Percentiles rank a stretch among this genome's conserved stretches.
These are phyloP conservation scores for Drosophila arawakana DNA, from an alignment of 1,140 invertebrate species.

Conservation along the genomic window DNA sequence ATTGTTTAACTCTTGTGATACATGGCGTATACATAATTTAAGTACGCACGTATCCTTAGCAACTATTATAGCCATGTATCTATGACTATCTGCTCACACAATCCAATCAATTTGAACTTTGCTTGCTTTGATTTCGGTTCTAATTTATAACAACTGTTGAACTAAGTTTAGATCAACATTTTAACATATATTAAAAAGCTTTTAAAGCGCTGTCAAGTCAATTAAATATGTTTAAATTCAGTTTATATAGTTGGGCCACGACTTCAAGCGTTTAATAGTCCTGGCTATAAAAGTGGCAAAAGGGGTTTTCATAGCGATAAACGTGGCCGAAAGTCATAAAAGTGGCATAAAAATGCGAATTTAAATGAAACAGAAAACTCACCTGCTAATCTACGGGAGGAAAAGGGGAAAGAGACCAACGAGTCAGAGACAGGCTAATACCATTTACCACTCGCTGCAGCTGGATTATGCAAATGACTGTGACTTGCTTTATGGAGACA, in stretches of 20 bases:
- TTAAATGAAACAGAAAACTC: constrained; percentile 22
- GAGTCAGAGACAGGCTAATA: constrained; percentile 25
- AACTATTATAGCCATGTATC: not conserved
- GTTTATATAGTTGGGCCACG: not conserved
- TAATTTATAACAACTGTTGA: constrained; percentile 33
- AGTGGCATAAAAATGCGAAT: constrained; percentile 30
- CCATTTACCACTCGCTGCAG: constrained; percentile 15
- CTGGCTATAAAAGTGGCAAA: constrained; percentile 18
- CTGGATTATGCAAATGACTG: constrained; percentile 67
- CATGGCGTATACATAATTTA: constrained; percentile 57
- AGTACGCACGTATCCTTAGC: constrained; percentile 23
- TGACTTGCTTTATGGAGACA: constrained; percentile 17
- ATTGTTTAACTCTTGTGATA: constrained; percentile 23
- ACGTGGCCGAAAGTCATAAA: constrained; percentile 13
- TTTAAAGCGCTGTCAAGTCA: constrained; percentile 16
- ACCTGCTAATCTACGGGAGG: constrained; percentile 28
- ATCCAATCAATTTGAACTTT: constrained; percentile 20
- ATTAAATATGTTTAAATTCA: constrained; percentile 13
- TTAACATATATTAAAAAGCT: not conserved
- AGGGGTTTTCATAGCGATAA: constrained; percentile 4
- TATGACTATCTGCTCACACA: not conserved
- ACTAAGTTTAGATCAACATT: not conserved
- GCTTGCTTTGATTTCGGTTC: constrained; percentile 25
- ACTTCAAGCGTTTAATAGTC: constrained; percentile 5
- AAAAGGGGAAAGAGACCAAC: not conserved